Conservation (phyloP, 2,888 invertebrate genomes). For the Limnephilus lunatus region DNA sequence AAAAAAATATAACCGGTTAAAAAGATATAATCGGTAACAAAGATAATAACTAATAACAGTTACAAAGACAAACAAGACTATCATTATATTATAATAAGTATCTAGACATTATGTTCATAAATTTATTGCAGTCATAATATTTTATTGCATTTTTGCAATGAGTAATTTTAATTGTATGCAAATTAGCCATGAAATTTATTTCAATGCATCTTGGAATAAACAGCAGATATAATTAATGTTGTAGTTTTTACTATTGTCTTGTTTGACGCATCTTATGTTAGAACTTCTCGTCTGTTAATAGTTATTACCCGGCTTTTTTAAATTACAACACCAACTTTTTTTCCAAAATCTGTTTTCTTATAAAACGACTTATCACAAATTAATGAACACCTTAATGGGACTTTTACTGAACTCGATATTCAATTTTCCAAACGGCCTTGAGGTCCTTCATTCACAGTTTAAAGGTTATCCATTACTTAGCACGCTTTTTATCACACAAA, state of each 20-base stretch:
- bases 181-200: not conserved
- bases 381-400: too few relatives aligned
- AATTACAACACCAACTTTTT: not conserved
- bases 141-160: not conserved
- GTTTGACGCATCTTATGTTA: not conserved
- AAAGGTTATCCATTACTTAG: too few relatives aligned
- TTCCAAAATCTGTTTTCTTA: not conserved
- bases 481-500: too few relatives aligned
- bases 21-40: too few relatives aligned
- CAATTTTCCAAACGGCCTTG: too few relatives aligned
- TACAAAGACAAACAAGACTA: not conserved
- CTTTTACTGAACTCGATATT: too few relatives aligned
- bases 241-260: not conserved
- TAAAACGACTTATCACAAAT: too few relatives aligned
- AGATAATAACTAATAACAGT: not conserved
- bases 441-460: too few relatives aligned
- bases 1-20: too few relatives aligned
- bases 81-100: not conserved
- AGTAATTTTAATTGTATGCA: not conserved
- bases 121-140: not conserved
- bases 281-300: not conserved
- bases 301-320: not conserved
- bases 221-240: not conserved
- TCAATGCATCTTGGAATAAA: not conserved
- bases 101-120: not conserved